Evolutionary conservation across 2,797 vertebrate genomes (phyloP), one percentile per base, ranked within the genome.

Genomic region (Scolopax rusticola): DNA sequence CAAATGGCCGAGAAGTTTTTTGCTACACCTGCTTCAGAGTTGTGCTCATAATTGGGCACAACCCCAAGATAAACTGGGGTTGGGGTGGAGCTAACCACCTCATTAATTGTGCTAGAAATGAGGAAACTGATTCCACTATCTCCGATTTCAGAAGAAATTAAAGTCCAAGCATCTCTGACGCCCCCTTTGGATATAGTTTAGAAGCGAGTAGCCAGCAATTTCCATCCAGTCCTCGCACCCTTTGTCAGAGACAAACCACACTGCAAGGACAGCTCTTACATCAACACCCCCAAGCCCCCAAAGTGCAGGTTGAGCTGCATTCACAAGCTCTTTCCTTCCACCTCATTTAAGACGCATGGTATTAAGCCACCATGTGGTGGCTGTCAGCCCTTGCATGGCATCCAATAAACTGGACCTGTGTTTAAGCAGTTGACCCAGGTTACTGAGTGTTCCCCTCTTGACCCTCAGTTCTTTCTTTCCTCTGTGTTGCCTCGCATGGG

Each of bases 71-170:
- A 78, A 92, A 65, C 17, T 33, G 63, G n/a, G 51, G 8, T 9
- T 87, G 48, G 77, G 70, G 90, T 85, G 92, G 90, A 96, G 90
- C 67, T 94, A 96, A 48, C 30, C 45, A 67, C 63, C 75, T 93
- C 75, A 45, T 56, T 88, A 95, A 84, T 78, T 89, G 57, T 88
- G 41, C 50, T 82, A 57, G 90, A 92, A 84, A 93, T 0, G 11
- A 74, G 33, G 79, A 84, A 90, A 63, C 41, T 7, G 45, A 78
- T 53, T 83, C 51, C 53, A 38, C 43, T 32, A 33, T 45, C 59
- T 95, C 86, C 4, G 2, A 57, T 84, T 92, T 84, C 70, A 84
- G 69, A 75, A 86, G 25, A 69, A 93, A 91, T 71, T 68, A 12
- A 74, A 73, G 67, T 36, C 19, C 17, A 51, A 74, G 80, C 4